These are phyloP conservation scores for Larimichthys crocea DNA, from an alignment of 2,113 vertebrate species.

Conservation along the genomic window DNA sequence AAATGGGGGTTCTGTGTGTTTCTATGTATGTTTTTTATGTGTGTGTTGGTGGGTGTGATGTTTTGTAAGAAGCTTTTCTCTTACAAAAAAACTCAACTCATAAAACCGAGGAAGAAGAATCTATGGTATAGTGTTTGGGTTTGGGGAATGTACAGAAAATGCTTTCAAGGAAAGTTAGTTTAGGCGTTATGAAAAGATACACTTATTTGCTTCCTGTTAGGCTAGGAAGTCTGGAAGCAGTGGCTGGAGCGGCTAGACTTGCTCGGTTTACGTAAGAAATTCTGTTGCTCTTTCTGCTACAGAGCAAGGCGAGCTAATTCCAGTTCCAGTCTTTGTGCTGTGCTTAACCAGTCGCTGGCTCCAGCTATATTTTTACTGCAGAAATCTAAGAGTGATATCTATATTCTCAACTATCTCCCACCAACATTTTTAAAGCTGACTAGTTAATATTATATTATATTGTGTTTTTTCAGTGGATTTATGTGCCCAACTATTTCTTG, in stretches of 20 bases:
- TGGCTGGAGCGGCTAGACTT: too few relatives aligned
- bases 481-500: background rate
- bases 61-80: slow-evolving; percentile 12
- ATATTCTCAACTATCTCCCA: background rate
- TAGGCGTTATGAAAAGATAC: too few relatives aligned
- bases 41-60: background rate
- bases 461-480: background rate
- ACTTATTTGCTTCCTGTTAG: too few relatives aligned
- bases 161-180: too few relatives aligned
- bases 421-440: background rate
- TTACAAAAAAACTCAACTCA: background rate
- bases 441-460: too few relatives aligned
- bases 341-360: too few relatives aligned
- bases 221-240: too few relatives aligned
- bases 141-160: background rate
- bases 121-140: background rate
- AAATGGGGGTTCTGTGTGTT: slow-evolving; percentile 19
- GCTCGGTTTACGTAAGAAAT: too few relatives aligned
- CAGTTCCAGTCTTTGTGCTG: background rate
- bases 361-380: too few relatives aligned
- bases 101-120: background rate
- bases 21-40: background rate
- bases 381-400: background rate
- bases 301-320: background rate
- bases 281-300: background rate